Percentiles rank a stretch among this genome's conserved stretches.
Conservation (phyloP, 2,797 vertebrate species). For the Euthynnus affinis region DNA sequence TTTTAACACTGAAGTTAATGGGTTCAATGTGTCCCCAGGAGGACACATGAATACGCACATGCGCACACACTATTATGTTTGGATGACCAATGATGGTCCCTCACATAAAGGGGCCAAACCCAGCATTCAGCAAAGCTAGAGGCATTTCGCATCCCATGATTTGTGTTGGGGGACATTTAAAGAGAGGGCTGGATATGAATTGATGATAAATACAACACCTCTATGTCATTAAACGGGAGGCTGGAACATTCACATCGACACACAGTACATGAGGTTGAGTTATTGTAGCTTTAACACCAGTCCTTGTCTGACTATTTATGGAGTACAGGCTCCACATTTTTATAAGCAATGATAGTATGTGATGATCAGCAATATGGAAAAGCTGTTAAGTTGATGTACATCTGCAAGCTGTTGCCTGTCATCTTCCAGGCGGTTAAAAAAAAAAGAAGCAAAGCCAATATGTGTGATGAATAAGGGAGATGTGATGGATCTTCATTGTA, state of each 20-base stretch:
- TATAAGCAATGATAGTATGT: conserved; percentile 2
- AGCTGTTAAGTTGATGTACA: background rate
- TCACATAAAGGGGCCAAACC: conserved; percentile 51
- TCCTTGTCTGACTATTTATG: conserved; percentile 15
- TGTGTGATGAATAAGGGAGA: background rate
- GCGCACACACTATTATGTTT: conserved; percentile 20
- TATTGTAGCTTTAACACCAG: background rate
- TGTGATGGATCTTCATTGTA: background rate
- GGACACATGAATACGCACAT: conserved; percentile 3
- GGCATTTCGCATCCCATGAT: conserved; percentile 73
- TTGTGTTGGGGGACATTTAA: conserved; percentile 31
- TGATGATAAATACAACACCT: conserved; percentile 68
- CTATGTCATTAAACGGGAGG: conserved; percentile 41
- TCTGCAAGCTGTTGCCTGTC: background rate
- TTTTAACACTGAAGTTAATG: conserved; percentile 51
- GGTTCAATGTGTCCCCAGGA: conserved; percentile 46
- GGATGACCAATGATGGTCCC: conserved; percentile 29
- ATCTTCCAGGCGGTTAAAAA: conserved; percentile 5
- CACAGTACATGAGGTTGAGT: background rate
- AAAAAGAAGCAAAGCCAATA: background rate
- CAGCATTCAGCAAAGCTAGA: conserved; percentile 32
- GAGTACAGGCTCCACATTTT: background rate
- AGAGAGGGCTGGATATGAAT: conserved; percentile 51
- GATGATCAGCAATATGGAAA: background rate
- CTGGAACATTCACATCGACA: conserved; percentile 34